A percentile compares a stretch with the other conserved stretches of the same genome.
phyloP scores from a whole-genome alignment of 2,888 invertebrate species.

The Mythimna pallens region DNA sequence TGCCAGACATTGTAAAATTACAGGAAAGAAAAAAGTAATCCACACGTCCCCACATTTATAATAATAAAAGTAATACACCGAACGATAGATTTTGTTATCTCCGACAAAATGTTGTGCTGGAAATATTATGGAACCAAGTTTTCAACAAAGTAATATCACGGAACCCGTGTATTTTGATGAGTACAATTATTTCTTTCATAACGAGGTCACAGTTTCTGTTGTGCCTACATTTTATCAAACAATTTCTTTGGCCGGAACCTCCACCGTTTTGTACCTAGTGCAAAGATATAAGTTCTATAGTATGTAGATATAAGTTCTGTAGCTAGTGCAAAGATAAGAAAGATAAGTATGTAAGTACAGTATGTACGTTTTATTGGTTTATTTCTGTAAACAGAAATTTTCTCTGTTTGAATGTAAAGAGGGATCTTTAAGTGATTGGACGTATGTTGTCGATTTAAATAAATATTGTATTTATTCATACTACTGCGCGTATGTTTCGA shows the following conservation, averaged over 20 bases:
- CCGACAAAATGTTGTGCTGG: background rate
- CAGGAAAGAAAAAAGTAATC: too few species aligned
- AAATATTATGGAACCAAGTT: constrained; percentile 1
- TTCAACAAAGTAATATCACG: background rate
- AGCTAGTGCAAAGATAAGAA: too few species aligned
- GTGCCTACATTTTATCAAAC: constrained; percentile 42
- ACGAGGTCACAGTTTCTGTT: constrained; percentile 27
- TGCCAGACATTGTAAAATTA: too few species aligned
- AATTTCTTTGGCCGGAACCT: constrained; percentile 38
- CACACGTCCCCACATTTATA: too few species aligned
- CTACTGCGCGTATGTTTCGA: background rate
- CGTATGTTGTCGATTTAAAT: too few species aligned
- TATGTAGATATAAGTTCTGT: too few species aligned
- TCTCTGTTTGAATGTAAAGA: background rate
- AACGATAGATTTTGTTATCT: constrained; percentile 20
- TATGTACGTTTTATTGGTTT: background rate
- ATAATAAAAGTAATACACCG: background rate
- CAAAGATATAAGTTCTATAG: too few species aligned
- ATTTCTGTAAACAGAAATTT: background rate
- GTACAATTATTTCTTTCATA: constrained; percentile 36
- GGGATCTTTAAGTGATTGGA: constrained; percentile 11
- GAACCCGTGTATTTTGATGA: constrained; percentile 27
- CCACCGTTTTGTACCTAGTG: constrained; percentile 5
- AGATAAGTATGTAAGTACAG: too few species aligned
- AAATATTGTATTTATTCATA: background rate